Conservation (phyloP, 2,113 vertebrate species). For the Anarhynchus alexandrinus region DNA sequence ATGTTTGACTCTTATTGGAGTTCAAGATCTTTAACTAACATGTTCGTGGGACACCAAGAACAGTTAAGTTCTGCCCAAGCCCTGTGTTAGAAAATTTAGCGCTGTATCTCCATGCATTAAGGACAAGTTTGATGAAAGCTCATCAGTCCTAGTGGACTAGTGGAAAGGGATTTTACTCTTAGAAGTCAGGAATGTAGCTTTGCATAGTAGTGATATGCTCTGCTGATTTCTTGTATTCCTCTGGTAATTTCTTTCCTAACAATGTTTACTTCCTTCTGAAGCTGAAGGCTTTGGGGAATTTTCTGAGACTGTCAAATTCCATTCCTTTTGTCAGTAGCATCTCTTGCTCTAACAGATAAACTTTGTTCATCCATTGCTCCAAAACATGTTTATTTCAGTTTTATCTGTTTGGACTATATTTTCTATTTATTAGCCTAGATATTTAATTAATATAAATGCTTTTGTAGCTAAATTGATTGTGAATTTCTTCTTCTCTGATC, state of each 20-base stretch:
- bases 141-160: neutral
- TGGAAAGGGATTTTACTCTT: neutral
- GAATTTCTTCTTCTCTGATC: neutral
- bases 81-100: neutral
- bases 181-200: neutral
- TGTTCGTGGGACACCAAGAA: neutral
- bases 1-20: neutral
- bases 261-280: neutral
- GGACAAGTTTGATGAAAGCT: neutral
- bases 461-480: neutral
- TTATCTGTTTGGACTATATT: neutral
- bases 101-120: neutral
- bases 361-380: neutral
- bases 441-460: neutral
- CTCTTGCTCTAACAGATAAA: neutral
- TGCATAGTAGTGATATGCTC: neutral
- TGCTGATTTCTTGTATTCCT: neutral
- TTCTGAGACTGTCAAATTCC: neutral
- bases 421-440: neutral
- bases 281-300: neutral
- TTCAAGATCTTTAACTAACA: neutral
- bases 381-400: neutral
- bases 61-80: neutral
- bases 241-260: conserved; percentile 1
- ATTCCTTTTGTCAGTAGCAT: neutral